Evolutionary conservation across 2,888 invertebrate species (phyloP).

Genomic region (Drosophila rubida): DNA sequence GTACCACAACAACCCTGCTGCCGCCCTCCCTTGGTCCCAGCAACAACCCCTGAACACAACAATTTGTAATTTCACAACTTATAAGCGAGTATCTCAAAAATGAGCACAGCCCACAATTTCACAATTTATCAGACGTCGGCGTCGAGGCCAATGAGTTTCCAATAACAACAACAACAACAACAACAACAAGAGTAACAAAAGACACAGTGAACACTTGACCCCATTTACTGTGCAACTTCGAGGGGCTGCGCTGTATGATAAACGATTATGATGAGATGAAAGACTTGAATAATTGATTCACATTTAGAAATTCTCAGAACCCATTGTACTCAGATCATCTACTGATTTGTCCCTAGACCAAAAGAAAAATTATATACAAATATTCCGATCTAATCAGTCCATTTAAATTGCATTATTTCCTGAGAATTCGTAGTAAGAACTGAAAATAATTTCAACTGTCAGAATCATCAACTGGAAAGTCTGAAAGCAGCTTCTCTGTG

Average conservation of each 20-base stretch:
- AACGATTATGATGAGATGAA: conserved; percentile 13
- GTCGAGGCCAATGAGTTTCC: conserved; percentile 4
- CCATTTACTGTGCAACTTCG: neutral
- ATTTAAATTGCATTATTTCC: too few relatives aligned
- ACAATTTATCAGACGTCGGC: conserved; percentile 6
- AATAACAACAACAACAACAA: conserved; percentile 2
- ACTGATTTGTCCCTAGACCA: too few relatives aligned
- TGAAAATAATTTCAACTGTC: too few relatives aligned
- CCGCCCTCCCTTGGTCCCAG: too few relatives aligned
- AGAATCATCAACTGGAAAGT: too few relatives aligned
- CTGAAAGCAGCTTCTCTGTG: neutral
- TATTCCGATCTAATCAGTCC: too few relatives aligned
- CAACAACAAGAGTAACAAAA: neutral
- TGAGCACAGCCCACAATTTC: conserved; percentile 24
- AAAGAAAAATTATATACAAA: too few relatives aligned
- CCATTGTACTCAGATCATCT: neutral
- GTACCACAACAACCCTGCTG: conserved; percentile 50
- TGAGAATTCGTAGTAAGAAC: too few relatives aligned
- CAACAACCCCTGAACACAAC: conserved; percentile 35
- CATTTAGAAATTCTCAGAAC: neutral
- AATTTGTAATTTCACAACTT: conserved; percentile 60
- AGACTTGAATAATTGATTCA: conserved; percentile 3
- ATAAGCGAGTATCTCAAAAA: conserved; percentile 60
- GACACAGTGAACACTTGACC: neutral
- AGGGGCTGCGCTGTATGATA: neutral